These are phyloP conservation scores for Therioaphis trifolii DNA, from an alignment of 2,888 invertebrate genomes.

Conservation along the genomic window DNA sequence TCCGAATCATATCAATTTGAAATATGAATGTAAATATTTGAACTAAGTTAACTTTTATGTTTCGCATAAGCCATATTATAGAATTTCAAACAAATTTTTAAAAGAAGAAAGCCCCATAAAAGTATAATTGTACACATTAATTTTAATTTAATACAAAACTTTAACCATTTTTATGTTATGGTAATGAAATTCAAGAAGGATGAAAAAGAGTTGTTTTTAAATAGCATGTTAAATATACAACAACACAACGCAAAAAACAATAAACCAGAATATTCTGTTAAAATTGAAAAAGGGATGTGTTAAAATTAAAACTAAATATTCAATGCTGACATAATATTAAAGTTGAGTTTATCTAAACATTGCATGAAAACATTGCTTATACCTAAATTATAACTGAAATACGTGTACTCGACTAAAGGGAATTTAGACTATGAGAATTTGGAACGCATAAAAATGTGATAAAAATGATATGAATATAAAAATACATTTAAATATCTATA, in stretches of 20 bases:
- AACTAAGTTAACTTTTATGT: too few species aligned
- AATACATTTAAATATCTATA: too few species aligned
- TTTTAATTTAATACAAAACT: slow-evolving; percentile 9
- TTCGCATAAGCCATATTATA: too few species aligned
- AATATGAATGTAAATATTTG: too few species aligned
- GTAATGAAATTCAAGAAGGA: not conserved
- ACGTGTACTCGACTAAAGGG: too few species aligned
- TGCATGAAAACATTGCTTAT: not conserved
- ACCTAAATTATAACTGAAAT: not conserved
- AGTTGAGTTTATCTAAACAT: not conserved
- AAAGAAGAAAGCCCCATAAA: not conserved
- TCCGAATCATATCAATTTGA: too few species aligned
- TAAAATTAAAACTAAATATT: too few species aligned
- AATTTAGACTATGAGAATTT: too few species aligned
- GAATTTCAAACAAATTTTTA: too few species aligned
- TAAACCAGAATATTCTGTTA: not conserved
- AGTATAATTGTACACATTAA: too few species aligned
- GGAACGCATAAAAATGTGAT: too few species aligned
- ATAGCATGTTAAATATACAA: not conserved
- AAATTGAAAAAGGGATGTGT: slow-evolving; percentile 9
- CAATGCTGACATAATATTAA: not conserved
- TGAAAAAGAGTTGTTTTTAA: slow-evolving; percentile 1
- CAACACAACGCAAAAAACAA: slow-evolving; percentile 10
- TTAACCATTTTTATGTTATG: not conserved
- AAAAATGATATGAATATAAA: too few species aligned